Evolutionary conservation across 1,140 invertebrate species (phyloP), one percentile per base, ranked within the genome.

Genomic region (Leptopilina boulardi): DNA sequence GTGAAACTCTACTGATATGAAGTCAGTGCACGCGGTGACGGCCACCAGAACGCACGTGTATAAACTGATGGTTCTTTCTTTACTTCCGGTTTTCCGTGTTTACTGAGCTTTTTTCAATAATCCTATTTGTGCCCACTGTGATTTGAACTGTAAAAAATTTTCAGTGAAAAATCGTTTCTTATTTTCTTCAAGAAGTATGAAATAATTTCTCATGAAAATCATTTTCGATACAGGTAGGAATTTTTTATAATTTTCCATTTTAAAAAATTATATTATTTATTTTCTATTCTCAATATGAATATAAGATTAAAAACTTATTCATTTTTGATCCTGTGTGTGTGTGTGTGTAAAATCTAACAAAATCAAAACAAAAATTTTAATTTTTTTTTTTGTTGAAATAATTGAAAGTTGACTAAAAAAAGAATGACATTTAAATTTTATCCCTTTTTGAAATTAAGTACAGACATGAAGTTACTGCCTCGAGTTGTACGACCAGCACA

Each of bases 1-100:
- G 77, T 75, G 79, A 74, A 76, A 73, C 76, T 78, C 78, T 75
- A 78, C 80, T 84, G 82, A 38, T 38, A 38, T 38, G 9, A 83
- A 86, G 86, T 88, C 88, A 89, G 89, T 90, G 85, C 86, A 89
- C 87, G 89, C 89, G 89, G 84, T 82, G 87, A 89, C 87, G 83
- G 83, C 86, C 74, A 75, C 78, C 73, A 80, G 87, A 80, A 85
- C 84, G 85, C 84, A 82, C 80, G 77, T 77, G 80, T 79, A 42
- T 77, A 9, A 8, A 38, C 34, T n/a, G n/a, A 70, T 30, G 38
- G 51, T 10, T 5, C 74, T 19, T 30, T 66, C 51, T 30, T 73
- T 23, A 66, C 59, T 66, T 66, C 59, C 59, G 59, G 59, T 66
- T 26, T 66, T 66, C 59, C 59, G 26, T 66, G 59, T 66, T 66